Conservation (phyloP, 2,888 invertebrate species). For the Drosophila imparisetae region DNA sequence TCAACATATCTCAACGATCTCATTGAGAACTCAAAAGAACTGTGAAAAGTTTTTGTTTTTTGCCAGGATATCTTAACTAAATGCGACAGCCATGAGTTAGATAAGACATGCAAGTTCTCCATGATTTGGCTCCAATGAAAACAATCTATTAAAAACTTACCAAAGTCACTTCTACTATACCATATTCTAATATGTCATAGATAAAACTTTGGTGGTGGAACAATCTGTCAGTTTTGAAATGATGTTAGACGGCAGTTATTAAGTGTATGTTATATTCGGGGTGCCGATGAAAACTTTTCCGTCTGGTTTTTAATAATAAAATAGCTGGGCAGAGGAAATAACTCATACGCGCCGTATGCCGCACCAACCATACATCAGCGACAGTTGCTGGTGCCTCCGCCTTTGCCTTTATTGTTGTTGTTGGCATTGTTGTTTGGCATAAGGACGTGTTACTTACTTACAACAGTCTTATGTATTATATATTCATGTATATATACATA, state of each 20-base stretch:
- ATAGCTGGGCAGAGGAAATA: slow-evolving; percentile 70
- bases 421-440: slow-evolving; percentile 40
- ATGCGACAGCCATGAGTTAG: background rate
- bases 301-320: slow-evolving; percentile 68
- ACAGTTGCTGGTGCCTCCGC: slow-evolving; percentile 40
- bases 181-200: background rate
- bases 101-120: background rate
- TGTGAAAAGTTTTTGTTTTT: background rate
- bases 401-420: slow-evolving; percentile 27
- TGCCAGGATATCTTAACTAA: background rate
- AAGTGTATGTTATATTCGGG: background rate
- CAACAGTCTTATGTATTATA: slow-evolving; percentile 50
- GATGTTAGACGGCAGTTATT: background rate
- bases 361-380: slow-evolving; percentile 74
- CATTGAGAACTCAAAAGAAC: background rate
- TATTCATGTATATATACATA: slow-evolving; percentile 24
- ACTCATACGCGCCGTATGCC: slow-evolving; percentile 79
- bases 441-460: slow-evolving; percentile 76
- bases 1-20: background rate
- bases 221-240: background rate
- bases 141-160: background rate
- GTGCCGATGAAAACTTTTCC: background rate
- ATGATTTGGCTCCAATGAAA: background rate
- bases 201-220: background rate
- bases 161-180: background rate